Percentiles rank a stretch among this genome's conserved stretches.
phyloP scores from a whole-genome alignment of 2,797 vertebrate species.

The Vultur gryphus region DNA sequence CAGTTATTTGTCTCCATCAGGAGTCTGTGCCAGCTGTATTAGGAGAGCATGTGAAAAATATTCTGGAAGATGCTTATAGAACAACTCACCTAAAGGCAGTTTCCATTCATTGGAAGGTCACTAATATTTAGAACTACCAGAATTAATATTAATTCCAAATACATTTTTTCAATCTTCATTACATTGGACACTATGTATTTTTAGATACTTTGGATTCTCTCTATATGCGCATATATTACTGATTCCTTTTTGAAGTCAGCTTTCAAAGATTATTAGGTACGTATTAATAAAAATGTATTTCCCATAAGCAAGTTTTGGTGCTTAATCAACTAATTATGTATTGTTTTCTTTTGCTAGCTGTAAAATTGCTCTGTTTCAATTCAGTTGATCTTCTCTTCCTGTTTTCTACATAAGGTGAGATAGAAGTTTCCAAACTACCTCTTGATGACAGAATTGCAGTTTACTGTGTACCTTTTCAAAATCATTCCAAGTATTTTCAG shows the following conservation, averaged over 20 bases:
- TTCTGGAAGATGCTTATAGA: not conserved
- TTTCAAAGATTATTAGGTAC: not conserved
- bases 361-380: not conserved
- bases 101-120: not conserved
- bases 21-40: not conserved
- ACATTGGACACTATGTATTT: not conserved
- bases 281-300: not conserved
- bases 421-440: not conserved
- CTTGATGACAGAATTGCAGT: not conserved
- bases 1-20: not conserved
- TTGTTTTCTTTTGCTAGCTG: not conserved
- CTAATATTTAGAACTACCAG: not conserved
- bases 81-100: not conserved
- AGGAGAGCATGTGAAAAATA: not conserved
- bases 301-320: not conserved
- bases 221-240: fast-evolving
- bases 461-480: not conserved
- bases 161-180: not conserved
- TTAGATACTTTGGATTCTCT: not conserved
- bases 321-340: not conserved
- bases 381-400: not conserved
- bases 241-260: not conserved
- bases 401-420: not conserved
- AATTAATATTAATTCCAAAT: not conserved
- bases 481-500: not conserved